Percentiles rank a stretch among this genome's conserved stretches.
Evolutionary conservation across 2,797 vertebrate genomes (phyloP).

Genomic region (Vipera latastei): DNA sequence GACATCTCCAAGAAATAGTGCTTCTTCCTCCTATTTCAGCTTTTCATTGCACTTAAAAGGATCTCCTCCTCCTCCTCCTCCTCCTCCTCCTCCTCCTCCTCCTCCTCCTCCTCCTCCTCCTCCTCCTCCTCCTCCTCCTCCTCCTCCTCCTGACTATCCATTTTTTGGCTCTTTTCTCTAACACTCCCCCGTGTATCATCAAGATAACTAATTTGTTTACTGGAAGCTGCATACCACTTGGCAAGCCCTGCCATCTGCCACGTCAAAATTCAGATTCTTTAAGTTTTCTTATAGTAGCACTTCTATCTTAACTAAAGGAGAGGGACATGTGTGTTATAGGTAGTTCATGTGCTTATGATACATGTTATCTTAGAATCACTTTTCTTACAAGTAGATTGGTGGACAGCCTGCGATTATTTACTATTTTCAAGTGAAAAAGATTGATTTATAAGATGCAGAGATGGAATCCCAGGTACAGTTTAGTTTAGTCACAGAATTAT

Average conservation of each 20-base stretch:
- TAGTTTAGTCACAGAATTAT: background rate
- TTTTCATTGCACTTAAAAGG: slow-evolving; percentile 60
- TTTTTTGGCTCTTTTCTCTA: slow-evolving; percentile 66
- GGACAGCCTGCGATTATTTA: background rate
- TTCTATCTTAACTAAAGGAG: slow-evolving; percentile 61
- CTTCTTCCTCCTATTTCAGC: slow-evolving; percentile 72
- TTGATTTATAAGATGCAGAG: background rate
- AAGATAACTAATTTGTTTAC: slow-evolving; percentile 96
- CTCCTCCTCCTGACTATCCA: background rate
- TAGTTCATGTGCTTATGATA: background rate
- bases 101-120: background rate
- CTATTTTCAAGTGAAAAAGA: background rate
- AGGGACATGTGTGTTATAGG: background rate
- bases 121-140: too few relatives aligned
- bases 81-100: background rate
- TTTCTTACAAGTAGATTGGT: background rate
- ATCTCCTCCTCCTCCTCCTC: background rate
- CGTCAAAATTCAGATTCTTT: slow-evolving; percentile 64
- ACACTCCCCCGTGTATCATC: slow-evolving; percentile 81
- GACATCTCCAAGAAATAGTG: slow-evolving; percentile 64
- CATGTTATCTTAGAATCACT: slow-evolving; percentile 13
- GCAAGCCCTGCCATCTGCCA: slow-evolving; percentile 87
- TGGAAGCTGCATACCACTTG: slow-evolving; percentile 82
- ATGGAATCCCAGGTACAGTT: background rate
- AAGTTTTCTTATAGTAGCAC: slow-evolving; percentile 78